A percentile compares a stretch with the other conserved stretches of the same genome.
phyloP scores from a whole-genome alignment of 64 coral and sea anemone species.

The Porites lutea region DNA sequence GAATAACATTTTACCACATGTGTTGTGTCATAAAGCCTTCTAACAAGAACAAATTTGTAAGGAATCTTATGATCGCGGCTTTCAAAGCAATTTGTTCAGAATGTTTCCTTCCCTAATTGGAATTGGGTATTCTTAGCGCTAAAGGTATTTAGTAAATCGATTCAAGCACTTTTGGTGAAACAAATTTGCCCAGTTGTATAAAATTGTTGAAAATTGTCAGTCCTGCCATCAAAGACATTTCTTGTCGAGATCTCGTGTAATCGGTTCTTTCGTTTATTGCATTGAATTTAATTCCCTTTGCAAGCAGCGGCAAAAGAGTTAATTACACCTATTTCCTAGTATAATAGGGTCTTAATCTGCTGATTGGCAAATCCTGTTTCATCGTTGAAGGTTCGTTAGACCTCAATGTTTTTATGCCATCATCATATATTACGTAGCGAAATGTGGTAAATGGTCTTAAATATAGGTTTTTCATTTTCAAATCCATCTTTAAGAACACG shows the following conservation, averaged over 20 bases:
- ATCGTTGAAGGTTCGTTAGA: background rate
- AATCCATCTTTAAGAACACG: background rate
- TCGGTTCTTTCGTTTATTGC: background rate
- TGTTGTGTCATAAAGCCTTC: background rate
- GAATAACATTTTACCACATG: background rate
- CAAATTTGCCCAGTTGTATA: background rate
- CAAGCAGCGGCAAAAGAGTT: conserved; percentile 14
- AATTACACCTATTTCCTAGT: conserved; percentile 33
- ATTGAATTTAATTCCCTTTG: conserved; percentile 10
- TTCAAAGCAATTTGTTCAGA: background rate
- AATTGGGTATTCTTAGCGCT: conserved; percentile 17
- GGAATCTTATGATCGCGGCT: background rate
- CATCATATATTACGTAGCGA: background rate
- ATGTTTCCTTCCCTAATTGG: background rate
- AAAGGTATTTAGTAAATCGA: conserved; percentile 1
- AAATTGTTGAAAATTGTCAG: background rate
- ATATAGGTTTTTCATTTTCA: background rate
- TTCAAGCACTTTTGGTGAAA: background rate
- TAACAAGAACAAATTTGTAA: background rate
- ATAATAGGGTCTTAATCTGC: conserved; percentile 25
- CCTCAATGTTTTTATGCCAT: background rate
- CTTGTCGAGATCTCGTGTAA: background rate
- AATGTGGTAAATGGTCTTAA: background rate
- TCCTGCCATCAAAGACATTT: too few relatives aligned
- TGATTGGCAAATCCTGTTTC: conserved; percentile 29